phyloP scores from a whole-genome alignment of 2,888 invertebrate genomes.

The Philhelius pedissequus region DNA sequence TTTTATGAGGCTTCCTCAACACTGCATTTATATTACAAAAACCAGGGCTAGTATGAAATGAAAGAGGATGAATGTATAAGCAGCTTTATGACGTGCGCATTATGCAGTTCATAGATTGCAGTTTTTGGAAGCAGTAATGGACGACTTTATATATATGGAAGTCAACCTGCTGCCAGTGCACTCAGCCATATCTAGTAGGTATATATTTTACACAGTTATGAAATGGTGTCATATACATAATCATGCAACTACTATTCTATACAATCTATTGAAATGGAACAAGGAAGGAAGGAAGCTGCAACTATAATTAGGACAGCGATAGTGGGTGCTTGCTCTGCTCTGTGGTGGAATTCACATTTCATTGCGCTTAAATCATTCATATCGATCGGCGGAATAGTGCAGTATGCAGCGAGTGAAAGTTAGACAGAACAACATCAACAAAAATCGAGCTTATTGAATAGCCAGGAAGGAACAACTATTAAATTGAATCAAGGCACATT shows the following conservation, averaged over 20 bases:
- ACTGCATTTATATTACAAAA: conserved; percentile 8
- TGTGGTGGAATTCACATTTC: neutral
- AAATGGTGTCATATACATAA: conserved; percentile 5
- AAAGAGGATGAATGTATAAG: neutral
- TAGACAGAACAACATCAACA: too few relatives aligned
- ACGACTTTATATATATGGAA: conserved; percentile 17
- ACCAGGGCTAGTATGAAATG: neutral
- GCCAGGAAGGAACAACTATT: neutral
- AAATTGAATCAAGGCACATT: neutral
- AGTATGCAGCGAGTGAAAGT: neutral
- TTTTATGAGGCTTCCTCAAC: neutral
- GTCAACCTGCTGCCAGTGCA: conserved; percentile 11
- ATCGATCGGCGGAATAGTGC: neutral
- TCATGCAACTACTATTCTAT: neutral
- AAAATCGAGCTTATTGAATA: neutral
- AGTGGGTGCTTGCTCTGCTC: neutral
- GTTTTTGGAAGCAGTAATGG: conserved; percentile 33
- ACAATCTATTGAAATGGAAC: conserved; percentile 41
- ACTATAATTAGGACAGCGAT: conserved; percentile 22
- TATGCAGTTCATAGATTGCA: conserved; percentile 8
- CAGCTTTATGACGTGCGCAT: conserved; percentile 26
- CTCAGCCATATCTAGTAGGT: neutral
- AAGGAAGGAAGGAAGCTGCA: conserved; percentile 30
- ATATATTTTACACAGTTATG: neutral
- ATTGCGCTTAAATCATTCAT: neutral